Base-by-base conservation (phyloP, 2,797 vertebrate species). In the Zalophus californianus region DNA sequence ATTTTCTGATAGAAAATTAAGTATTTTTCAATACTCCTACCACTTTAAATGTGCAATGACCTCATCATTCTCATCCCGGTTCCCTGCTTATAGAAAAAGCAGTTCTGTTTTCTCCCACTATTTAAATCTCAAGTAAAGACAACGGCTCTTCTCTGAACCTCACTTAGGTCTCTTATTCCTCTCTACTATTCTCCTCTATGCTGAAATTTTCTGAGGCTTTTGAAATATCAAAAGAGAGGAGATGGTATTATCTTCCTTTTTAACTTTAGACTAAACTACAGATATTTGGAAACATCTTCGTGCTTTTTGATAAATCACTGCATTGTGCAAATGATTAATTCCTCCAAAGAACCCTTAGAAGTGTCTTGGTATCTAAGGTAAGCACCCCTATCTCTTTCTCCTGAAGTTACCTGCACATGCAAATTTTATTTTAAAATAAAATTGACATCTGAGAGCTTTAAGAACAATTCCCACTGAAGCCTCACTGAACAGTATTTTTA, bases 401-500 rank as follows among this genome's bases (percentile, higher is more conserved):
- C n/a, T 72, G 13, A 92, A 90, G 54, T 83, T 56, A 60, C 38
- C 50, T 52, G 9, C 21, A 83, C 3, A 62, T 18, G 52, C 16
- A 85, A 80, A 92, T 94, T 44, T 66, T 90, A 86, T n/a, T 50
- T 78, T 38, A 54, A 94, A 84, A 77, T 41, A 83, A 93, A 86
- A 79, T 16, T 68, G 14, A 58, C 56, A 86, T 90, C 64, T 86
- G n/a, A 35, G 48, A n/a, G 27, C 73, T 92, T 80, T 60, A 64
- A 68, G 92, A 88, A 73, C 13, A 44, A 84, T 94, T 66, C 20
- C 72, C 9, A 27, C 2, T 2, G 25, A 90, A 95, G 78, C 14
- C 32, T 60, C 91, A 68, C 14, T 78, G 54, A 82, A 75, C 15
- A 41, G 29, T 38, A 21, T 48, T 79, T 75, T 88, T 48, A 44